A percentile compares a stretch with the other conserved stretches of the same genome.
Conservation (phyloP, 2,113 vertebrate species). For the Thomomys bottae region DNA sequence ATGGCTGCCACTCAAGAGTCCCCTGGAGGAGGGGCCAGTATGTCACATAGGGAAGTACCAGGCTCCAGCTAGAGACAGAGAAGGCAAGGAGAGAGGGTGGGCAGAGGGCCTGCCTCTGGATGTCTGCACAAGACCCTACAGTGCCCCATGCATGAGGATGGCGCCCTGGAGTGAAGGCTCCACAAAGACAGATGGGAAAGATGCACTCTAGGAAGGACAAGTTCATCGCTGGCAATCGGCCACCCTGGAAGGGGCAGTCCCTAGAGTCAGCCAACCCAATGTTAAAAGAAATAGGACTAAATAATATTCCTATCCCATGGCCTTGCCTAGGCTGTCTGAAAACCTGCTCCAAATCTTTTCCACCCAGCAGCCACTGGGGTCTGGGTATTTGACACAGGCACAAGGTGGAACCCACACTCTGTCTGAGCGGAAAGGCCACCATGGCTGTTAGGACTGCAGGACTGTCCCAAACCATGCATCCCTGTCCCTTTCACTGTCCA, state of each 20-base stretch:
- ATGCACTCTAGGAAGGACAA: neutral
- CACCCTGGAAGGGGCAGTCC: neutral
- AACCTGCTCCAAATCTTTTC: neutral
- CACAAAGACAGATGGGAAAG: too few relatives aligned
- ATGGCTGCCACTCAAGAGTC: neutral
- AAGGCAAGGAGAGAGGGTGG: rapidly evolving
- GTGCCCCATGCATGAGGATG: neutral
- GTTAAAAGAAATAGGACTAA: neutral
- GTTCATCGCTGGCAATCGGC: neutral
- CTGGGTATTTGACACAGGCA: neutral
- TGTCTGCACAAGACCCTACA: neutral
- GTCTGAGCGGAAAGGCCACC: neutral
- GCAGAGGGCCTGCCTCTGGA: neutral
- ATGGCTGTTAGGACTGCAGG: neutral
- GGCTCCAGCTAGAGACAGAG: neutral
- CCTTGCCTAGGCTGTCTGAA: neutral
- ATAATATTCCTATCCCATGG: neutral
- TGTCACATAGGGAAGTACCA: rapidly evolving
- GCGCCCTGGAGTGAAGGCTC: neutral
- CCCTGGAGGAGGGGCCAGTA: too few relatives aligned
- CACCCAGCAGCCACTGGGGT: rapidly evolving
- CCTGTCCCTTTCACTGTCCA: too few relatives aligned
- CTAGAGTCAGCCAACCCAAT: neutral
- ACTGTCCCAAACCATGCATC: neutral
- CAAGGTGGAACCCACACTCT: neutral